Conservation (phyloP, 1,140 invertebrate species). For the Bombus sibiricus region DNA sequence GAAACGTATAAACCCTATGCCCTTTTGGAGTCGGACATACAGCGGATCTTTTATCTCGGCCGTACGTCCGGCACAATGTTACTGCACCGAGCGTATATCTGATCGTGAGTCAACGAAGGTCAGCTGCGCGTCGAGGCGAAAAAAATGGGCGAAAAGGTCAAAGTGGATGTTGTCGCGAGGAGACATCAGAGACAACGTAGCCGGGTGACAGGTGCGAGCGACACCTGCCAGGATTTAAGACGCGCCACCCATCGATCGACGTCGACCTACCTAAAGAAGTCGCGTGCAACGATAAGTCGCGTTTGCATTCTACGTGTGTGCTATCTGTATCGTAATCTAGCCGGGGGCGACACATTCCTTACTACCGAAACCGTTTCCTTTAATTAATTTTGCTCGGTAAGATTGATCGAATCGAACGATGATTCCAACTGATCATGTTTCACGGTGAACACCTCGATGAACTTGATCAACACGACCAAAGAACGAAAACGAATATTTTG, state of each 20-base stretch:
- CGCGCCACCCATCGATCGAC: constrained; percentile 48
- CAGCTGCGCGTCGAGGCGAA: constrained; percentile 41
- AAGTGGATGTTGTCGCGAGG: constrained; percentile 47
- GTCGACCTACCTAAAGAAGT: constrained; percentile 22
- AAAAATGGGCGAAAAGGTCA: constrained; percentile 42
- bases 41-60: constrained; percentile 8
- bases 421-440: too few relatives aligned
- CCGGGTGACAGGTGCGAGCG: constrained; percentile 68
- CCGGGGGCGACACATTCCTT: constrained; percentile 2
- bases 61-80: background rate
- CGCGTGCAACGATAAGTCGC: constrained; percentile 30
- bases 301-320: background rate
- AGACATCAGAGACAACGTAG: background rate
- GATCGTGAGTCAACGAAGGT: constrained; percentile 48
- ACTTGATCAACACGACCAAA: background rate
- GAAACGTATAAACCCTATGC: constrained; percentile 19
- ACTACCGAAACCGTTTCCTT: background rate
- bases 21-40: background rate
- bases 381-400: constrained; percentile 22
- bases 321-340: background rate
- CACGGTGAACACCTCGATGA: background rate
- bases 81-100: constrained; percentile 4
- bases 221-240: constrained; percentile 73
- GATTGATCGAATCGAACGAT: background rate
- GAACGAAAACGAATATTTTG: background rate